phyloP scores from a whole-genome alignment of 1,140 invertebrate genomes.

The Orchestia grillus region DNA sequence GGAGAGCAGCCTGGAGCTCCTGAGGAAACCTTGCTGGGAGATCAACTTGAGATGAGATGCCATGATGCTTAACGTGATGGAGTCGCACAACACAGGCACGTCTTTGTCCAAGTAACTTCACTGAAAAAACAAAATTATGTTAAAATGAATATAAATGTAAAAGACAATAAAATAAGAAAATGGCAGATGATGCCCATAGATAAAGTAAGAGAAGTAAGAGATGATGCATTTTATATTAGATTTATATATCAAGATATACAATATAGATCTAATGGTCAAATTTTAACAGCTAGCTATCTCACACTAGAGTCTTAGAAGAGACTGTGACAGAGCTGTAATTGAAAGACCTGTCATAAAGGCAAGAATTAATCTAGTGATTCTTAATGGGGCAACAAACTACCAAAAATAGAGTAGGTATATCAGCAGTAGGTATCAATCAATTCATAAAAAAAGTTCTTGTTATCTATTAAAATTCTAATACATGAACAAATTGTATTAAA shows the following conservation, averaged over 20 bases:
- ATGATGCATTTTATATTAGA: neutral
- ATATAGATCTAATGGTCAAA: neutral
- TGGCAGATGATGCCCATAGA: neutral
- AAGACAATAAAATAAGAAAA: neutral
- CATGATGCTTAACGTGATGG: neutral
- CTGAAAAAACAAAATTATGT: neutral
- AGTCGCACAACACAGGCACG: neutral
- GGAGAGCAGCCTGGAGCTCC: neutral
- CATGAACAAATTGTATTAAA: neutral
- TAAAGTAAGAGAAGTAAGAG: too few relatives aligned
- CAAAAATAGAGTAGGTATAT: neutral
- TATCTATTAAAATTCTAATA: slow-evolving; percentile 3
- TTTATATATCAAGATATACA: neutral
- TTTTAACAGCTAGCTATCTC: neutral
- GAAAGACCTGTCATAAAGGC: neutral
- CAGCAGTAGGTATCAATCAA: neutral
- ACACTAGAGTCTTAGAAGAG: neutral
- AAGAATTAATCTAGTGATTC: neutral
- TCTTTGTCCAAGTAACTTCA: neutral
- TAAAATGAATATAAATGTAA: neutral
- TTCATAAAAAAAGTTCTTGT: neutral
- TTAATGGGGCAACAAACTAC: neutral
- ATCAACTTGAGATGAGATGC: neutral
- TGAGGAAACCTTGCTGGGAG: neutral
- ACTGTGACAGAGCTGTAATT: neutral